phyloP scores from a whole-genome alignment of 2,888 invertebrate species.

The Meteorus colon region DNA sequence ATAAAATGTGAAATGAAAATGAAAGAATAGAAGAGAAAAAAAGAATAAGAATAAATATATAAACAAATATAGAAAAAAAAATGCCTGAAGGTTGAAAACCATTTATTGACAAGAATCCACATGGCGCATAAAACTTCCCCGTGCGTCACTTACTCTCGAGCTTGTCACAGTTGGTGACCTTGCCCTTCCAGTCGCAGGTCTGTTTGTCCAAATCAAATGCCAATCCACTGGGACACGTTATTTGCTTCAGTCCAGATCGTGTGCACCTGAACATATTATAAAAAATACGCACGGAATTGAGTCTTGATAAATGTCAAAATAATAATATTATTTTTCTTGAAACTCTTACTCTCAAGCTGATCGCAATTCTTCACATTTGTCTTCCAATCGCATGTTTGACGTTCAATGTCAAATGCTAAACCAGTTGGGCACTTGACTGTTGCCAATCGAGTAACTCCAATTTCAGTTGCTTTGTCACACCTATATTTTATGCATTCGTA shows the following conservation, averaged over 20 bases:
- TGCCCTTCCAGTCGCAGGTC: slow-evolving; percentile 99
- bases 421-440: slow-evolving; percentile 92
- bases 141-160: slow-evolving; percentile 92
- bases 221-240: slow-evolving; percentile 97
- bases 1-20: background rate
- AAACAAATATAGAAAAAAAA: slow-evolving; percentile 30
- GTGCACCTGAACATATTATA: slow-evolving; percentile 84
- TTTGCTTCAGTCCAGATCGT: slow-evolving; percentile 96
- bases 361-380: slow-evolving; percentile 97
- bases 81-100: slow-evolving; percentile 21
- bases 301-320: slow-evolving; percentile 55
- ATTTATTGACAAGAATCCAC: slow-evolving; percentile 31
- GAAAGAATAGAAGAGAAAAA: background rate
- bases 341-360: slow-evolving; percentile 90
- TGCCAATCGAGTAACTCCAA: slow-evolving; percentile 89
- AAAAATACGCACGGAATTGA: slow-evolving; percentile 74
- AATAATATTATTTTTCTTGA: slow-evolving; percentile 39
- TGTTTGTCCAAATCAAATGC: slow-evolving; percentile 98
- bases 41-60: slow-evolving; percentile 30
- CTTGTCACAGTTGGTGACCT: slow-evolving; percentile 97
- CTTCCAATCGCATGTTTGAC: slow-evolving; percentile 98
- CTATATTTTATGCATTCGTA: slow-evolving; percentile 74
- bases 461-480: slow-evolving; percentile 94
- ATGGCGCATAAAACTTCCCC: slow-evolving; percentile 52
- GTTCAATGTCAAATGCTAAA: slow-evolving; percentile 94